Evolutionary conservation across 2,797 vertebrate species (phyloP), one percentile per base, ranked within the genome.

Genomic region (Cetoscarus ocellatus): DNA sequence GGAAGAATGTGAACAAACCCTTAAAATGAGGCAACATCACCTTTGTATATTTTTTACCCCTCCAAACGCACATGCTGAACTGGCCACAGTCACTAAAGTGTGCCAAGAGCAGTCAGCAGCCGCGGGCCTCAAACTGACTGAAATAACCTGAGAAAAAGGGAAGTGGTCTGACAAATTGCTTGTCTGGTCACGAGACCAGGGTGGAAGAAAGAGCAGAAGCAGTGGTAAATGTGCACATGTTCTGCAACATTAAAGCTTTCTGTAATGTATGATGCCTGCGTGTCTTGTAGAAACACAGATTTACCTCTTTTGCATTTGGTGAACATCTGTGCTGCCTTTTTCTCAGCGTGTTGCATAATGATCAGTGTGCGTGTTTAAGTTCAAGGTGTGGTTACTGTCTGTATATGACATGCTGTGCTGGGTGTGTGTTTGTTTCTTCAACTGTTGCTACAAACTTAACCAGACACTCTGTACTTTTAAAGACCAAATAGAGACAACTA

Each of bases 71-170:
- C 42, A 64, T 73, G 70, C 50, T 65, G 75, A 85, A 67, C 73
- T 70, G 5, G 10, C 38, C 48, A 7, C 11, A 62, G 61, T 75
- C 63, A 35, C 57, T 18, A 9, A n/a, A 14, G 43, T 47, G 51
- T 19, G 57, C 50, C 80, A 84, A 61, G 63, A 80, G 77, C 61
- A 82, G 68, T 77, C 85, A 74, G 77, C 80, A 61, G 72, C 61
- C 50, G 14, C 45, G 1, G 10, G 60, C 59, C 71, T 83, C 58
- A 60, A 75, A 44, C 48, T 8, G 80, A 73, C 86, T 66, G 50
- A 87, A 85, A 89, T 79, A 85, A 75, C 69, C 61, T 18, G 34
- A 69, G 53, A 39, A 89, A 86, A 88, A 14, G 56, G 80, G 88
- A 92, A 90, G 82, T 65, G 54, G 68, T 64, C 69, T 73, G 70